These are phyloP conservation scores for Pelodytes ibericus DNA, from an alignment of 2,797 vertebrate species.

Conservation along the genomic window DNA sequence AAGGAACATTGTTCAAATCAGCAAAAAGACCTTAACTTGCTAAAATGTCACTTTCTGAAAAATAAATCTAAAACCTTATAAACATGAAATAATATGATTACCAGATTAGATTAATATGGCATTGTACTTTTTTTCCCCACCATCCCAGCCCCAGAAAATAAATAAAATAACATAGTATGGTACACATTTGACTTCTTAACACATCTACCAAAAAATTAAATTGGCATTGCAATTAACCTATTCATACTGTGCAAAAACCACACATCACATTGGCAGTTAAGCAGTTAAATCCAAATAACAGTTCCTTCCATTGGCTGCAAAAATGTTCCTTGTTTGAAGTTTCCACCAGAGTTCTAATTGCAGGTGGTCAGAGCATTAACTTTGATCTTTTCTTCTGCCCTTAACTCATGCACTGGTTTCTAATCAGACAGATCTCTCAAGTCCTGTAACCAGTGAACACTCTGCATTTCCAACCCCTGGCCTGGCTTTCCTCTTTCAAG, in stretches of 20 bases:
- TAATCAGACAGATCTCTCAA: constrained; percentile 45
- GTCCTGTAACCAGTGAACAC: constrained; percentile 11
- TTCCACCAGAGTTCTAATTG: constrained; percentile 47
- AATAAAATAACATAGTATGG: too few relatives aligned
- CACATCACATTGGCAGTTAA: not conserved
- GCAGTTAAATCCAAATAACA: constrained; percentile 2
- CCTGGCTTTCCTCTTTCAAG: constrained; percentile 50
- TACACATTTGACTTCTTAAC: too few relatives aligned
- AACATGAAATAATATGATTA: too few relatives aligned
- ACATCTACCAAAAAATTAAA: too few relatives aligned
- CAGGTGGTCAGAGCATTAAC: constrained; percentile 43
- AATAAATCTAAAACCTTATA: too few relatives aligned
- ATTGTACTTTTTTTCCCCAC: too few relatives aligned
- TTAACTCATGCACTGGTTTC: constrained; percentile 47
- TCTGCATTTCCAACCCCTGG: constrained; percentile 32
- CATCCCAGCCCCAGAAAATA: too few relatives aligned
- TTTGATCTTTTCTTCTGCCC: constrained; percentile 51
- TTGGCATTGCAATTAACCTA: not conserved
- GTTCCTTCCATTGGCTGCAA: constrained; percentile 7
- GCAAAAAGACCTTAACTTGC: too few relatives aligned
- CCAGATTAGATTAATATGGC: too few relatives aligned
- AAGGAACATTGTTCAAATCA: too few relatives aligned
- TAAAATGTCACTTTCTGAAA: too few relatives aligned
- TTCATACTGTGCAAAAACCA: not conserved
- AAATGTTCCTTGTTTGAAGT: constrained; percentile 38